These are phyloP conservation scores for Dione juno DNA, from an alignment of 2,888 invertebrate species.

Conservation along the genomic window DNA sequence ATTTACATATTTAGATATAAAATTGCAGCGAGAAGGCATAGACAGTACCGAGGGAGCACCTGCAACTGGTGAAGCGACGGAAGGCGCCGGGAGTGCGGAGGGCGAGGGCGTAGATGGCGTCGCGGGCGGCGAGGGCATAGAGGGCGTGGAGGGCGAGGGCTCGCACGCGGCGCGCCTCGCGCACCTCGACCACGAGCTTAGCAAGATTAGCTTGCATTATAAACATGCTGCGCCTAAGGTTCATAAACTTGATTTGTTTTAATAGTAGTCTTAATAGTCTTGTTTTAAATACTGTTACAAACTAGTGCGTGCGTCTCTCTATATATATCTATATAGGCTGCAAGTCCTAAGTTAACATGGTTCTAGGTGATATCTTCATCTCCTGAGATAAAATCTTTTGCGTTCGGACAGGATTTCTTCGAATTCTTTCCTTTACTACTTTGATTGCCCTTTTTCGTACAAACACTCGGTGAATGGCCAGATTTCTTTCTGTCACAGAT, in stretches of 20 bases:
- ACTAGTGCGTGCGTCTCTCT: too few relatives aligned
- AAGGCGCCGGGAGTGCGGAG: slow-evolving; percentile 36
- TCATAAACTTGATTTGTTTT: not conserved
- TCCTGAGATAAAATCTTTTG: too few relatives aligned
- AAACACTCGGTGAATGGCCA: too few relatives aligned
- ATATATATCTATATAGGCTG: too few relatives aligned
- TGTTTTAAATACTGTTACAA: too few relatives aligned
- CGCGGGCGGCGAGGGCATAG: slow-evolving; percentile 14
- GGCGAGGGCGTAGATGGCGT: slow-evolving; percentile 50
- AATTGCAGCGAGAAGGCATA: slow-evolving; percentile 33
- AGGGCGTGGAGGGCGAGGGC: slow-evolving; percentile 41
- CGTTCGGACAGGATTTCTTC: too few relatives aligned
- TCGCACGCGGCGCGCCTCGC: slow-evolving; percentile 79
- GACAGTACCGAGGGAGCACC: slow-evolving; percentile 34
- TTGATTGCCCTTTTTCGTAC: too few relatives aligned
- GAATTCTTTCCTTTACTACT: too few relatives aligned
- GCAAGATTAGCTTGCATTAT: slow-evolving; percentile 84
- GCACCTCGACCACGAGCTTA: slow-evolving; percentile 84
- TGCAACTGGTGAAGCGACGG: slow-evolving; percentile 30
- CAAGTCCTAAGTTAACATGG: too few relatives aligned
- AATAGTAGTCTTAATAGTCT: too few relatives aligned
- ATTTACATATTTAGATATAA: slow-evolving; percentile 1
- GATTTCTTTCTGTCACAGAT: too few relatives aligned
- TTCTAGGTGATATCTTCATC: too few relatives aligned
- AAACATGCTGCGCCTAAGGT: slow-evolving; percentile 72